Percentiles rank a stretch among this genome's conserved stretches.
phyloP scores from a whole-genome alignment of 2,888 invertebrate species.

The Drosophila mulleri region DNA sequence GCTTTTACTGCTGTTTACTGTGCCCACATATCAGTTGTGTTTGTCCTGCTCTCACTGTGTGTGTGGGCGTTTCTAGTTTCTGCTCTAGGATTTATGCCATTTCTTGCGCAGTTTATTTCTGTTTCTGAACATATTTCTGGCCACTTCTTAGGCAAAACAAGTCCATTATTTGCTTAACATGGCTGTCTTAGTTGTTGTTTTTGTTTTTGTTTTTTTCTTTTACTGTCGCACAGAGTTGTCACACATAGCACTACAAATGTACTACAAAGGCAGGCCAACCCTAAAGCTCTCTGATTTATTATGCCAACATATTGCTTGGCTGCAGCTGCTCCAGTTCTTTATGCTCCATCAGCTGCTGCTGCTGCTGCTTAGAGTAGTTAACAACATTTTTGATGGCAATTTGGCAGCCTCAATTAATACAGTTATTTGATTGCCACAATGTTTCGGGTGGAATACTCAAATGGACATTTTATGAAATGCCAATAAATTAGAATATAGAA shows the following conservation, averaged over 20 bases:
- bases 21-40: conserved; percentile 47
- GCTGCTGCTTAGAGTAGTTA: background rate
- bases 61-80: conserved; percentile 58
- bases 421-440: background rate
- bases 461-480: background rate
- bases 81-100: conserved; percentile 67
- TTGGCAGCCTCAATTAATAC: background rate
- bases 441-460: background rate
- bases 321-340: background rate
- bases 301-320: conserved; percentile 6
- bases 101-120: conserved; percentile 61
- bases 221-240: conserved; percentile 39
- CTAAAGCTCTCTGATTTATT: conserved; percentile 36
- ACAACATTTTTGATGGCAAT: conserved; percentile 1
- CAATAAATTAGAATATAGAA: background rate
- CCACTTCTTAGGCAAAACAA: conserved; percentile 47
- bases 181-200: conserved; percentile 38
- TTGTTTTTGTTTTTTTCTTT: background rate
- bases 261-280: conserved; percentile 14
- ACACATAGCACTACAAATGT: conserved; percentile 47
- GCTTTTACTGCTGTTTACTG: conserved; percentile 63
- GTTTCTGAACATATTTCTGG: conserved; percentile 23
- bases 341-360: background rate
- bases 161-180: conserved; percentile 70
- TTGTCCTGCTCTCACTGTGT: conserved; percentile 23